These are phyloP conservation scores for Subacronicta megacephala DNA, from an alignment of 2,888 invertebrate genomes.

Conservation along the genomic window DNA sequence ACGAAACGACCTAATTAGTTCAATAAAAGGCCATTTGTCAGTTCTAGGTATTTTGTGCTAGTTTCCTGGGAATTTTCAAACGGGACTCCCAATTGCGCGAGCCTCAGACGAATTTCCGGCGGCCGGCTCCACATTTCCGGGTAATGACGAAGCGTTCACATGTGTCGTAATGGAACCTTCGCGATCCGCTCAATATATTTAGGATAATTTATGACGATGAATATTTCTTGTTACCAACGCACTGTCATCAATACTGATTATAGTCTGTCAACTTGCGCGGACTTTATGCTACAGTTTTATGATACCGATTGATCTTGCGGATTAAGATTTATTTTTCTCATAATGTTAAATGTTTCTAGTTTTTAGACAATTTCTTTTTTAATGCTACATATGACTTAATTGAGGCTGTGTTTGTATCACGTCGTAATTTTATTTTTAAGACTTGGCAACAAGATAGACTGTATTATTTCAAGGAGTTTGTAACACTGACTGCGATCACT, in stretches of 20 bases:
- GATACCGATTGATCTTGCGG: constrained; percentile 9
- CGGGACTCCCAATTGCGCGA: constrained; percentile 75
- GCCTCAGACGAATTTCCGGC: constrained; percentile 80
- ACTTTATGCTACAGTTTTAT: constrained; percentile 17
- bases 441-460: no score
- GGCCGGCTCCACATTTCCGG: constrained; percentile 76
- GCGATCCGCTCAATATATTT: constrained; percentile 42
- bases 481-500: no score
- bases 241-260: constrained; percentile 29
- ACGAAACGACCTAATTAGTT: constrained; percentile 35
- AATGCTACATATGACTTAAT: background rate
- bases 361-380: background rate
- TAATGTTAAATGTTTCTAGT: constrained; percentile 6
- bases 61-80: constrained; percentile 77
- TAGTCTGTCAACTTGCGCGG: constrained; percentile 13
- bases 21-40: constrained; percentile 45
- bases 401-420: background rate
- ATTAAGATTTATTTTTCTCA: constrained; percentile 13
- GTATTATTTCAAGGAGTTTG: no score
- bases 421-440: background rate
- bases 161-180: constrained; percentile 58
- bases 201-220: constrained; percentile 34
- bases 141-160: constrained; percentile 74
- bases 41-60: constrained; percentile 58
- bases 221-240: constrained; percentile 33